phyloP scores from a whole-genome alignment of 2,797 vertebrate genomes.

The Lepilemur septentrionalis region DNA sequence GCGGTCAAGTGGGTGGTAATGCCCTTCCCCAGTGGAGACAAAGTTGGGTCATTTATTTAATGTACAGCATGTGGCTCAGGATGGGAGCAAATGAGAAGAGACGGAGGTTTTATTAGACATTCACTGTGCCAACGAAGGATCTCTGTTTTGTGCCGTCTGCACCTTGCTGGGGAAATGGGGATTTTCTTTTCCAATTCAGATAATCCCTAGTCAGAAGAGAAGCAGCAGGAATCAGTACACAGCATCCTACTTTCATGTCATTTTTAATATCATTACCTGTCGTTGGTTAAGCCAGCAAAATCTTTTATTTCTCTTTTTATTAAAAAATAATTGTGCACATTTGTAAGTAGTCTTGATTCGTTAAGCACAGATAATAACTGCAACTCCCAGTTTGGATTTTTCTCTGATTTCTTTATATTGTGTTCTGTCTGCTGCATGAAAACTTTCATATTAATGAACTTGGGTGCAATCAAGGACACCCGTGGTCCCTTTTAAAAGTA shows the following conservation, averaged over 20 bases:
- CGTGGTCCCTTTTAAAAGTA: conserved; percentile 34
- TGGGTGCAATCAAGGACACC: conserved; percentile 37
- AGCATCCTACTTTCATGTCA: neutral
- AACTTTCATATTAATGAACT: conserved; percentile 47
- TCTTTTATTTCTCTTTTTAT: conserved; percentile 36
- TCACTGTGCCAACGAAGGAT: neutral
- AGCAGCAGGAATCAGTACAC: conserved; percentile 21
- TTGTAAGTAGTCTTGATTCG: conserved; percentile 51
- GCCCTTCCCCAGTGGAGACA: conserved; percentile 42
- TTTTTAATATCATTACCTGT: conserved; percentile 57
- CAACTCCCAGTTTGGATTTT: neutral
- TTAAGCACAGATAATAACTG: neutral
- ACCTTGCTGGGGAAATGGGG: conserved; percentile 23
- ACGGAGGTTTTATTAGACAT: neutral
- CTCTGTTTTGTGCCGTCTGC: neutral
- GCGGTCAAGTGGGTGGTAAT: conserved; percentile 28
- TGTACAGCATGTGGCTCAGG: neutral
- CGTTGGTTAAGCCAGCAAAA: conserved; percentile 9
- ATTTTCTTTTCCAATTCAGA: conserved; percentile 47
- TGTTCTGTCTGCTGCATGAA: conserved; percentile 38
- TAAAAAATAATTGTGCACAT: conserved; percentile 48
- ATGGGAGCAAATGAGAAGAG: neutral
- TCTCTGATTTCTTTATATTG: conserved; percentile 44
- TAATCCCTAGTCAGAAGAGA: conserved; percentile 33
- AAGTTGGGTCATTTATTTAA: conserved; percentile 18